Percentiles rank a stretch among this genome's conserved stretches.
Evolutionary conservation across 2,797 vertebrate species (phyloP).

Genomic region (Xerus rutilus): DNA sequence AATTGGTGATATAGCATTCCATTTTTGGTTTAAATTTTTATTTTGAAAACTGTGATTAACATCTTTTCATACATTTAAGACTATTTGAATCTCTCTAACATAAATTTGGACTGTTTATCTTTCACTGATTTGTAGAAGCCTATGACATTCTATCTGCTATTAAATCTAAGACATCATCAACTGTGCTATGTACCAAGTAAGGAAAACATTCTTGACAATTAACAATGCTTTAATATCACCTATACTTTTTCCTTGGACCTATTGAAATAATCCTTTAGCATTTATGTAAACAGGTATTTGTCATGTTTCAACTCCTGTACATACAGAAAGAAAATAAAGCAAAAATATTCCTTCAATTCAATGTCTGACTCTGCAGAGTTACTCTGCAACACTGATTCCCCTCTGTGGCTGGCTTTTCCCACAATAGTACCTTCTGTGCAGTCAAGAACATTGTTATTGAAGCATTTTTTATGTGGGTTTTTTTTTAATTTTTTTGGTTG

Average conservation of each 20-base stretch:
- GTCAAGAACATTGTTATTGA: not conserved
- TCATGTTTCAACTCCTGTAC: not conserved
- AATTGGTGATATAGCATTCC: not conserved
- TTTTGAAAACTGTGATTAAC: not conserved
- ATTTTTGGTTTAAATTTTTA: not conserved
- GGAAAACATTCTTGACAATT: not conserved
- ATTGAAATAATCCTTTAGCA: not conserved
- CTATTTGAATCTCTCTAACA: constrained; percentile 8
- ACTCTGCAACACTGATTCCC: not conserved
- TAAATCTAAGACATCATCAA: constrained; percentile 5
- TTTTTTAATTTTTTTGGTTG: no score
- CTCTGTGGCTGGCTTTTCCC: not conserved
- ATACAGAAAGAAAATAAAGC: not conserved
- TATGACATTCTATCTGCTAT: not conserved
- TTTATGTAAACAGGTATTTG: not conserved
- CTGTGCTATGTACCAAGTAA: not conserved
- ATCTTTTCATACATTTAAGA: not conserved
- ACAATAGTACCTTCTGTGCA: no score
- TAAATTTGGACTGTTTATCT: not conserved
- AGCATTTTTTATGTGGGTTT: not conserved
- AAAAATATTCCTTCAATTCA: not conserved
- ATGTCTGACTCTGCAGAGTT: not conserved
- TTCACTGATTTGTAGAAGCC: not conserved
- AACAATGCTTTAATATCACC: constrained; percentile 4
- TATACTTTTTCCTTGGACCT: not conserved